phyloP scores from a whole-genome alignment of 2,113 vertebrate genomes.

The Cyprinodon tularosa region DNA sequence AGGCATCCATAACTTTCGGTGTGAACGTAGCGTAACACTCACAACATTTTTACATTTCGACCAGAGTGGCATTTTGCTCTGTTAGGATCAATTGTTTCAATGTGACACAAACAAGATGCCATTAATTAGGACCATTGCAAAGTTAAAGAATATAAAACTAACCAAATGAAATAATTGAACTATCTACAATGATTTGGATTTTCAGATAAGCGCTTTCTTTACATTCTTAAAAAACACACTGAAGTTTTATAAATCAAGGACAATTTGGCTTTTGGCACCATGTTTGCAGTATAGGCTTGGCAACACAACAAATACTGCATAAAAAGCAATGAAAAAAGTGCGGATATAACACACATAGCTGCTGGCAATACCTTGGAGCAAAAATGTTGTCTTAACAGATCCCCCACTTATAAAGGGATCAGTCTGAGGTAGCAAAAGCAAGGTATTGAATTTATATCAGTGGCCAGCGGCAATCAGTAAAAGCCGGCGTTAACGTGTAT shows the following conservation, averaged over 20 bases:
- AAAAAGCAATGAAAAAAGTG: neutral
- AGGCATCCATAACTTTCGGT: too few species aligned
- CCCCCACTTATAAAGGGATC: slow-evolving; percentile 32
- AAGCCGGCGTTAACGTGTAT: slow-evolving; percentile 19
- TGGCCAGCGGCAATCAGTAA: slow-evolving; percentile 14
- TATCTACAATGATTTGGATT: too few species aligned
- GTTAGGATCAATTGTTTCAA: neutral
- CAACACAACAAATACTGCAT: neutral
- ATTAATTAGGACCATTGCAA: neutral
- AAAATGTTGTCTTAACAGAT: slow-evolving; percentile 33
- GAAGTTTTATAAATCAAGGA: neutral
- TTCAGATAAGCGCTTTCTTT: neutral
- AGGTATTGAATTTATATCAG: slow-evolving; percentile 8
- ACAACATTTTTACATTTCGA: too few species aligned
- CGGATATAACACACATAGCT: neutral
- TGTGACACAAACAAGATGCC: neutral
- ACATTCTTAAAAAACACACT: neutral
- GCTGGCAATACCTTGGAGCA: neutral
- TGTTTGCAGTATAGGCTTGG: neutral
- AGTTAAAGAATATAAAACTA: neutral
- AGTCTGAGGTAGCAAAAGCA: slow-evolving; percentile 13
- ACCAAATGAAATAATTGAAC: too few species aligned
- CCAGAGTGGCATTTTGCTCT: neutral
- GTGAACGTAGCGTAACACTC: too few species aligned
- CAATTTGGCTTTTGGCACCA: neutral